Percentiles rank a stretch among this genome's conserved stretches.
Evolutionary conservation across 2,888 invertebrate species (phyloP).

Genomic region (Drosophila subquinaria): DNA sequence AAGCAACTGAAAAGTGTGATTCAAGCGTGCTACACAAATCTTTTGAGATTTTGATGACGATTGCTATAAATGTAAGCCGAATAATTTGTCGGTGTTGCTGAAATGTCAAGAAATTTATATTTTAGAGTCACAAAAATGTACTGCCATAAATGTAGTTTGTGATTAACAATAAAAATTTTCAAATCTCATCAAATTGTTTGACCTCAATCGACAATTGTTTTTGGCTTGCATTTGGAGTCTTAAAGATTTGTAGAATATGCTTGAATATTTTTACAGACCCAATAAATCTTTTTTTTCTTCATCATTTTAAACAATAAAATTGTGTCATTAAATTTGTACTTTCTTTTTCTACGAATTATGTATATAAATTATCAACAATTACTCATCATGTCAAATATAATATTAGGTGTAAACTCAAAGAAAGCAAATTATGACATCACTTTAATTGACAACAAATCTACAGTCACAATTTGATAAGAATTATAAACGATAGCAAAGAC

Average conservation of each 20-base stretch:
- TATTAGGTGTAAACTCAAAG: not conserved
- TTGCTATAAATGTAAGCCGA: not conserved
- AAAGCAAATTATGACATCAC: slow-evolving; percentile 45
- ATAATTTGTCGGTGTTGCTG: not conserved
- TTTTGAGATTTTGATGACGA: not conserved
- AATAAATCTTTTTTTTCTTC: no score
- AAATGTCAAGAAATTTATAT: not conserved
- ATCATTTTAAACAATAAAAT: not conserved
- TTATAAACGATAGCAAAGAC: not conserved
- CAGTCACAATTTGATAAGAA: slow-evolving; percentile 40
- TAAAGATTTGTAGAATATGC: no score
- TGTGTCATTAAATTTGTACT: not conserved
- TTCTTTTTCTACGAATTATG: not conserved
- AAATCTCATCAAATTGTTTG: no score
- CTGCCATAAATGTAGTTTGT: no score
- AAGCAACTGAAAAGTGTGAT: not conserved
- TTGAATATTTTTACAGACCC: no score
- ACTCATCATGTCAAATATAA: slow-evolving; percentile 31
- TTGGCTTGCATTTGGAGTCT: no score
- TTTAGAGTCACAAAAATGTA: not conserved
- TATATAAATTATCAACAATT: slow-evolving; percentile 28
- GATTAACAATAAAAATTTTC: no score
- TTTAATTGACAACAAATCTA: slow-evolving; percentile 38
- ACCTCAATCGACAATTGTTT: no score
- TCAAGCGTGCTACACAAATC: not conserved